phyloP scores from a whole-genome alignment of 1,140 invertebrate genomes.

The Sycophaga agraensis region DNA sequence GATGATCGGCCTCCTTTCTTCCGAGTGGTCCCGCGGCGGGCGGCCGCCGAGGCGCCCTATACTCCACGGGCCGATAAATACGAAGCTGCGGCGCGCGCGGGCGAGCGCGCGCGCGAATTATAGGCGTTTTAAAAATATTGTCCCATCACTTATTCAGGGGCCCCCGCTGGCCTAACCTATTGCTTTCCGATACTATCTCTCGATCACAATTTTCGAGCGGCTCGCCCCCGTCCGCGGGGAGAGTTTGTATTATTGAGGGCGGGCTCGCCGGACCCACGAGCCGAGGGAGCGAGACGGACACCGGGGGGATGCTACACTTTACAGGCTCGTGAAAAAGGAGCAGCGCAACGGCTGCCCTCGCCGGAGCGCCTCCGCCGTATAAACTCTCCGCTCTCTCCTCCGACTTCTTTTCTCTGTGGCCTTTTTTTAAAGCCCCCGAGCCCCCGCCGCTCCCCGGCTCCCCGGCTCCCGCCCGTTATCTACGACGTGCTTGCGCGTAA shows the following conservation, averaged over 20 bases:
- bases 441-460: too few relatives aligned
- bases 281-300: not conserved
- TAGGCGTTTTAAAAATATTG: constrained; percentile 61
- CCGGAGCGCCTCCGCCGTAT: too few relatives aligned
- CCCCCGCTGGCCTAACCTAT: constrained; percentile 47
- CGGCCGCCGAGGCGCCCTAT: constrained; percentile 40
- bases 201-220: constrained; percentile 51
- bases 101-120: constrained; percentile 51
- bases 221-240: constrained; percentile 31
- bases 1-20: constrained; percentile 11
- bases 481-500: not conserved
- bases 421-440: too few relatives aligned
- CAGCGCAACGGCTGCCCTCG: not conserved
- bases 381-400: too few relatives aligned
- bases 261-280: constrained; percentile 12
- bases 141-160: constrained; percentile 56
- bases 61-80: constrained; percentile 59
- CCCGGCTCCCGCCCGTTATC: too few relatives aligned
- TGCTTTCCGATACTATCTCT: constrained; percentile 55
- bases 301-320: not conserved
- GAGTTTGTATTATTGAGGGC: constrained; percentile 52
- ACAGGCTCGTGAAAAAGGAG: constrained; percentile 14
- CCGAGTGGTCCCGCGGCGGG: not conserved
- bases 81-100: constrained; percentile 9
- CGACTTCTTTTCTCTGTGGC: too few relatives aligned